These are phyloP conservation scores for Kryphioiulus occultus DNA, from an alignment of 2,888 invertebrate species.

Conservation along the genomic window DNA sequence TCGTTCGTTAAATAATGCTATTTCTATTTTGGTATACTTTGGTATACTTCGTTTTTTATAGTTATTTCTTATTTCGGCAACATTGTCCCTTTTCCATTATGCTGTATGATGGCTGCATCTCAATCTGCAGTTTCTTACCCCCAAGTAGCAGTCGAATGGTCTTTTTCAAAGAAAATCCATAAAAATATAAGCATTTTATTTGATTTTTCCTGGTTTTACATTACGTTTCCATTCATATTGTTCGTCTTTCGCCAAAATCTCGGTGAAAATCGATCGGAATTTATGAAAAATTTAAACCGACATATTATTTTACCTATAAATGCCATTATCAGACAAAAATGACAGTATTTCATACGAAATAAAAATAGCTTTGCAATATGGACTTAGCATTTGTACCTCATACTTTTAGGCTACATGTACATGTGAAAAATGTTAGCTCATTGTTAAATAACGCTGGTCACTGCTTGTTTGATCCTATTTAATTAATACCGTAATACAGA, in stretches of 20 bases:
- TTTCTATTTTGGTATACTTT: not conserved
- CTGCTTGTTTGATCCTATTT: no score
- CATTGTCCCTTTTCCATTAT: not conserved
- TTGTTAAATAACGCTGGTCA: not conserved
- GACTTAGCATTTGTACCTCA: not conserved
- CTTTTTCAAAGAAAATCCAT: conserved; percentile 24
- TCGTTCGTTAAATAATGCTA: not conserved
- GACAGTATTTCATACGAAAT: not conserved
- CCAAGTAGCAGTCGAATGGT: conserved; percentile 4
- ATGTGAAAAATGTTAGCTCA: no score
- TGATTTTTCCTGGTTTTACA: conserved; percentile 13
- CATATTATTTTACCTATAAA: not conserved
- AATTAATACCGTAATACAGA: no score
- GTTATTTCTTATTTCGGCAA: not conserved
- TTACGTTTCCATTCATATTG: not conserved
- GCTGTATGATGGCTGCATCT: not conserved
- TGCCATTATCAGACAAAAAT: not conserved
- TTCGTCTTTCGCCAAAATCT: not conserved
- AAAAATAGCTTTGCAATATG: not conserved
- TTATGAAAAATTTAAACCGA: conserved; percentile 26
- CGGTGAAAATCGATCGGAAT: not conserved
- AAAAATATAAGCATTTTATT: conserved; percentile 29
- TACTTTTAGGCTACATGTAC: not conserved
- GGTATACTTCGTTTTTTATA: not conserved
- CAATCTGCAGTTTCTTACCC: not conserved